These are phyloP conservation scores for Trematocara stigmaticum DNA, from an alignment of 2,113 vertebrate genomes.

Conservation along the genomic window DNA sequence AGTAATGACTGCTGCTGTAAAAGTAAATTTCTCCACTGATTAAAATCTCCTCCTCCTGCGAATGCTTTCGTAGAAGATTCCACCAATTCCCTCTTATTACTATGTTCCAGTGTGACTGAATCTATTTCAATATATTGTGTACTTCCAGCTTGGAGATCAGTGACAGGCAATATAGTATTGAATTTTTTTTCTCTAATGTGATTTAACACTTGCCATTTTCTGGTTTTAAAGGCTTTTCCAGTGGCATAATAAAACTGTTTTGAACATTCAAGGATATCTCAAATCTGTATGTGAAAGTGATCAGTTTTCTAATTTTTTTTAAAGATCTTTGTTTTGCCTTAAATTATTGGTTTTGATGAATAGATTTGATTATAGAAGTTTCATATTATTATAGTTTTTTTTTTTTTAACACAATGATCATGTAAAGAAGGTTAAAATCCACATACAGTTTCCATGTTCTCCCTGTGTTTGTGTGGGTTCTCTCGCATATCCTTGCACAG, in stretches of 20 bases:
- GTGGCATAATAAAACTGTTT: not conserved
- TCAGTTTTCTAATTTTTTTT: accelerated
- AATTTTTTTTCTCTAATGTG: not conserved
- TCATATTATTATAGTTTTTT: not conserved
- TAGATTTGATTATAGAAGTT: not conserved
- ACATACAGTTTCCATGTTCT: not conserved
- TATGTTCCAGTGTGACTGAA: not conserved
- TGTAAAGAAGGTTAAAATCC: not conserved
- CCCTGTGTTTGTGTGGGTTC: not conserved
- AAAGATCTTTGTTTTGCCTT: not conserved
- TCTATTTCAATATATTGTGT: not conserved
- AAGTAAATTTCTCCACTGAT: not conserved
- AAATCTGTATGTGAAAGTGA: not conserved
- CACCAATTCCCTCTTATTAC: not conserved
- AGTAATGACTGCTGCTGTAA: not conserved
- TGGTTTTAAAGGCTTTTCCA: not conserved
- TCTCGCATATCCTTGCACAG: accelerated
- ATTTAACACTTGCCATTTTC: not conserved
- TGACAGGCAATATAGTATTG: not conserved
- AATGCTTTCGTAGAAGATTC: not conserved
- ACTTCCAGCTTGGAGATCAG: not conserved
- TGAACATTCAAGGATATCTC: not conserved
- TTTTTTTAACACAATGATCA: not conserved
- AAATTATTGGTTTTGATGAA: not conserved
- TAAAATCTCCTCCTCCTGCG: not conserved